phyloP scores from a whole-genome alignment of 2,113 vertebrate genomes.

The Paralichthys olivaceus region DNA sequence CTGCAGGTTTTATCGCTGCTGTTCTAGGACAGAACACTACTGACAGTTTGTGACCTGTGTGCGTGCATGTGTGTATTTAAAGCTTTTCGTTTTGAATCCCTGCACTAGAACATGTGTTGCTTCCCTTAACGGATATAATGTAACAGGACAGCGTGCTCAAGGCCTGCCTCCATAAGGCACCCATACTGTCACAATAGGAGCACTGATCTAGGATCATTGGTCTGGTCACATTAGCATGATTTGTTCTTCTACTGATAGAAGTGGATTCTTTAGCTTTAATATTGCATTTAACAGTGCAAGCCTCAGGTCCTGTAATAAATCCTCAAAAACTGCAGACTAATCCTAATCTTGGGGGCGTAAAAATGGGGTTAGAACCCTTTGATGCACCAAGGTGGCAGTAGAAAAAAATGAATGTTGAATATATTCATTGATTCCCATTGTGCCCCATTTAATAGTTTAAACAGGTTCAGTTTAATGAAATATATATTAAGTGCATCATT shows the following conservation, averaged over 20 bases:
- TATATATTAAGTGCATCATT: not conserved
- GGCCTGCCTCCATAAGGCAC: constrained; percentile 22
- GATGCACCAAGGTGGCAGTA: not conserved
- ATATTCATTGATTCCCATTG: too few species aligned
- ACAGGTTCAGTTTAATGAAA: not conserved
- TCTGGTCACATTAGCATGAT: constrained; percentile 29
- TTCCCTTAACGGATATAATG: constrained; percentile 15
- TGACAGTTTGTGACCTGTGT: not conserved
- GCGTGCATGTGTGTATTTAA: not conserved
- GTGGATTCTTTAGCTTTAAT: not conserved
- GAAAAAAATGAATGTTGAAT: too few species aligned
- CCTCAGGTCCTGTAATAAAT: not conserved
- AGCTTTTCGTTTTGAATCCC: not conserved
- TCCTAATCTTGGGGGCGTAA: not conserved
- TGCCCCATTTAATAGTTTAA: too few species aligned
- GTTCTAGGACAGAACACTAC: constrained; percentile 1
- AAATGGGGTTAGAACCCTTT: not conserved
- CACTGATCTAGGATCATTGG: not conserved
- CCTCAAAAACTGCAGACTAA: not conserved
- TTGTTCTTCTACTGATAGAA: not conserved
- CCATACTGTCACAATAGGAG: constrained; percentile 39
- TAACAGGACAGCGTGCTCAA: constrained; percentile 16
- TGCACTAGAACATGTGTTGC: not conserved
- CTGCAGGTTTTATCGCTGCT: constrained; percentile 26
- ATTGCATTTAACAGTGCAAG: not conserved